phyloP scores from a whole-genome alignment of 1,140 invertebrate genomes.

The Gonioctena quinquepunctata region DNA sequence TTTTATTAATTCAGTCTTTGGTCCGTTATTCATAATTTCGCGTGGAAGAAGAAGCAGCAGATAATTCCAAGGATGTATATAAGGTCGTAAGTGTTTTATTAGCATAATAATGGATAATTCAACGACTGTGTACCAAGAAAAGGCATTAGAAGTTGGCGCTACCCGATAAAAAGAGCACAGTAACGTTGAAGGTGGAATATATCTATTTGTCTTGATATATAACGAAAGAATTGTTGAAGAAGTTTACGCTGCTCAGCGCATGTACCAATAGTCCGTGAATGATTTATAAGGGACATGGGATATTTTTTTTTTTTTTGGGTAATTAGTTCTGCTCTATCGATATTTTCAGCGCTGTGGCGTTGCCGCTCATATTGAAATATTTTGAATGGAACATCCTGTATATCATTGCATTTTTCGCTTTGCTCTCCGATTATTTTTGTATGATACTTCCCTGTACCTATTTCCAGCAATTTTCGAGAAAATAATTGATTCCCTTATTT shows the following conservation, averaged over 20 bases:
- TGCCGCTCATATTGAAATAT: no score
- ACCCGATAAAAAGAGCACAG: neutral
- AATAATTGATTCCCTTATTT: no score
- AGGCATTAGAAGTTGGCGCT: neutral
- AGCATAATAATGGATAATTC: neutral
- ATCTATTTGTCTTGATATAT: neutral
- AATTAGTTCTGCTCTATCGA: no score
- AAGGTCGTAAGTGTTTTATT: neutral
- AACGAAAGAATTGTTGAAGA: neutral
- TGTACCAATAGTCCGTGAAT: no score
- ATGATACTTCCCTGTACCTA: no score
- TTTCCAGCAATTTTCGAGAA: no score
- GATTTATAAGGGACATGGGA: no score
- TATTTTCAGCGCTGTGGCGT: no score
- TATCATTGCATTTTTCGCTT: no score
- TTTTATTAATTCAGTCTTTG: neutral
- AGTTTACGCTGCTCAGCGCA: neutral
- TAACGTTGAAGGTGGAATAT: neutral
- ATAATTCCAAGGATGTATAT: neutral
- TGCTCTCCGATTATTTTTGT: no score
- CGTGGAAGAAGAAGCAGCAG: neutral
- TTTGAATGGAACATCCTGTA: no score
- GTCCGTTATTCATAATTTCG: neutral
- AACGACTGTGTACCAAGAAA: neutral
- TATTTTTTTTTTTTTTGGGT: no score